Evolutionary conservation across 2,797 vertebrate species (phyloP).

Genomic region (Calcarius lapponicus): DNA sequence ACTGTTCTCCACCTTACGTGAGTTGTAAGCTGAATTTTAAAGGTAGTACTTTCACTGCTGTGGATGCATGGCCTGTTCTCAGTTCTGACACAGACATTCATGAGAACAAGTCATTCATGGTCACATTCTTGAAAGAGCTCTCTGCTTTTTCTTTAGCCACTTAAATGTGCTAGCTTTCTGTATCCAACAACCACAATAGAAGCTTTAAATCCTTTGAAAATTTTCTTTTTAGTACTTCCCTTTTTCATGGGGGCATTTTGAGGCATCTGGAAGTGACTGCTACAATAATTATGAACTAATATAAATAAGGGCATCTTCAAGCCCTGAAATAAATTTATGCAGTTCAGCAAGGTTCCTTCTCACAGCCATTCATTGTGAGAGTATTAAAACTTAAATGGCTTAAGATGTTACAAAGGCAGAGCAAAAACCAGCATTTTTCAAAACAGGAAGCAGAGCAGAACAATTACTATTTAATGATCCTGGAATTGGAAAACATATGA

Average conservation of each 20-base stretch:
- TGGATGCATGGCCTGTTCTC: background rate
- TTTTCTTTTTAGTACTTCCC: constrained; percentile 6
- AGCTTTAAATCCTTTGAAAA: background rate
- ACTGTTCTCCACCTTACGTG: background rate
- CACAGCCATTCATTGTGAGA: background rate
- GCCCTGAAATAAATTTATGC: constrained; percentile 14
- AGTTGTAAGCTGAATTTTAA: constrained; percentile 56
- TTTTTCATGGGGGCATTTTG: background rate
- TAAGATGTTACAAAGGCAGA: constrained; percentile 46
- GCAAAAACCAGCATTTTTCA: constrained; percentile 60
- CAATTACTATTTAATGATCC: constrained; percentile 55
- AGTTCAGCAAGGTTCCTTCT: constrained; percentile 29
- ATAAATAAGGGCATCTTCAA: constrained; percentile 42
- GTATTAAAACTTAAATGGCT: constrained; percentile 53
- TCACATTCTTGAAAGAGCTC: background rate
- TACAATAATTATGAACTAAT: constrained; percentile 34
- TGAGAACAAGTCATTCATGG: background rate
- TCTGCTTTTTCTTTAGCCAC: background rate
- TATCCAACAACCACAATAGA: background rate
- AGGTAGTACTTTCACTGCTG: background rate
- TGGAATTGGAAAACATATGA: constrained; percentile 51
- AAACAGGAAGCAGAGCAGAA: constrained; percentile 63
- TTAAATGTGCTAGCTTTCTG: background rate
- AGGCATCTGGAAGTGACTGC: constrained; percentile 4
- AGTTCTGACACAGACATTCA: background rate